Evolutionary conservation across 1,140 invertebrate species (phyloP).

Genomic region (Drosophila kepulauana): DNA sequence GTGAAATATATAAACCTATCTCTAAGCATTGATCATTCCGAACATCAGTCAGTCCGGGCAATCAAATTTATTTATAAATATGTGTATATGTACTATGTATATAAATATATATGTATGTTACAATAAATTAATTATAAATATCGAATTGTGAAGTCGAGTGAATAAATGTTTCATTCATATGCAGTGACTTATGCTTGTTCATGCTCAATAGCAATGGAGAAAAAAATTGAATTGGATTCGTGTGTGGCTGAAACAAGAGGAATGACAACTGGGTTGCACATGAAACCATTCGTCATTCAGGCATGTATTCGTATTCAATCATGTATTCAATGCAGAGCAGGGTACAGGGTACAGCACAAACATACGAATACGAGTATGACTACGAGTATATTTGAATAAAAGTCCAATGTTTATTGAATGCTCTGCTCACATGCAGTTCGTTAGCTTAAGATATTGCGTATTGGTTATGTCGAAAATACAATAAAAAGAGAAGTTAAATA

Average conservation of each 20-base stretch:
- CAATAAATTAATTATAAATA: neutral
- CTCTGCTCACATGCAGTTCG: slow-evolving; percentile 43
- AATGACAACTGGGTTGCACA: slow-evolving; percentile 53
- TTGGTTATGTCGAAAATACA: slow-evolving; percentile 45
- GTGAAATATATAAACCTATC: too few species aligned
- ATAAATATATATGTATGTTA: neutral
- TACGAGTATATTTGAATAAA: slow-evolving; percentile 74
- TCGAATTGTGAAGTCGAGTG: slow-evolving; percentile 5
- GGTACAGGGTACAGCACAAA: neutral
- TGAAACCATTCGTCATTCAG: slow-evolving; percentile 71
- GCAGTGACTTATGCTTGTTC: slow-evolving; percentile 71
- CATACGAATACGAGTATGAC: slow-evolving; percentile 15
- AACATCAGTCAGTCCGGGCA: too few species aligned
- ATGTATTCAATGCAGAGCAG: slow-evolving; percentile 69
- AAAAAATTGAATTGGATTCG: slow-evolving; percentile 47
- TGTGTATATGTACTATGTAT: too few species aligned
- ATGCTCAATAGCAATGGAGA: slow-evolving; percentile 67
- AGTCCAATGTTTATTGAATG: slow-evolving; percentile 67
- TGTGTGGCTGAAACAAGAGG: slow-evolving; percentile 64
- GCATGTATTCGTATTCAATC: slow-evolving; percentile 73
- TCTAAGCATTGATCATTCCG: too few species aligned
- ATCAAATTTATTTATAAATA: too few species aligned
- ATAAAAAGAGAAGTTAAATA: slow-evolving; percentile 69
- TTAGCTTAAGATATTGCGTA: slow-evolving; percentile 52
- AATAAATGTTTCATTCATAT: slow-evolving; percentile 48